Base-by-base conservation (phyloP, 2,888 invertebrate genomes). In the Boloria euphrosyne region DNA sequence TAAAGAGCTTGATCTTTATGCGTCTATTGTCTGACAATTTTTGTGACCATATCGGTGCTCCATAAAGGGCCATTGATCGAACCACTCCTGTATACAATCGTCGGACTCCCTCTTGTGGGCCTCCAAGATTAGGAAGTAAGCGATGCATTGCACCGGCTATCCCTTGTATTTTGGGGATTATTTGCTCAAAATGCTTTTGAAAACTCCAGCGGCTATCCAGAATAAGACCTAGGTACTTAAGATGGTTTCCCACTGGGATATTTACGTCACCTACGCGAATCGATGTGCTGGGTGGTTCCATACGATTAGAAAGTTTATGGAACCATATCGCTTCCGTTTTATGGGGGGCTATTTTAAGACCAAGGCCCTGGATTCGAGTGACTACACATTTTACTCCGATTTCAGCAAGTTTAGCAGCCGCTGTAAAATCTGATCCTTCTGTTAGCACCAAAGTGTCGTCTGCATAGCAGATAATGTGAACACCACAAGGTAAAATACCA, bases 381-480 rank as follows among this genome's bases (percentile, higher is more conserved):
- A 22, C 22, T 22, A 22, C 22, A 22, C 22, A 22, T 22, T 22
- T 22, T 22, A 22, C 22, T 22, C 22, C 22, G 22, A 22, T 22
- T 22, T 22, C 22, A 22, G 22, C 22, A 22, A 22, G 22, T 22
- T 22, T 22, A 22, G 22, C 22, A 22, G 22, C 22, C 22, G 22
- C 22, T 22, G 22, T 22, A 22, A 22, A 22, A 22, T 22, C 3
- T 22, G 22, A 22, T 22, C 22, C 22, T 22, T 22, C 22, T 22
- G 22, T 22, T 22, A 22, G 22, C 22, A 22, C 22, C 22, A 22
- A 22, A 59, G 66, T 18, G 67, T 74, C 72, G 54, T 75, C 73
- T 0, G 74, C 74, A 50, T 75, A 74, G 16, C 72, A 75, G 0
- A 60, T 53, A 0, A 72, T 50, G 22, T 67, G 5, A 46, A 22